Percentiles rank a stretch among this genome's conserved stretches.
Conservation (phyloP, 92 coral and sea anemone species). For the Phenganax marumi region DNA sequence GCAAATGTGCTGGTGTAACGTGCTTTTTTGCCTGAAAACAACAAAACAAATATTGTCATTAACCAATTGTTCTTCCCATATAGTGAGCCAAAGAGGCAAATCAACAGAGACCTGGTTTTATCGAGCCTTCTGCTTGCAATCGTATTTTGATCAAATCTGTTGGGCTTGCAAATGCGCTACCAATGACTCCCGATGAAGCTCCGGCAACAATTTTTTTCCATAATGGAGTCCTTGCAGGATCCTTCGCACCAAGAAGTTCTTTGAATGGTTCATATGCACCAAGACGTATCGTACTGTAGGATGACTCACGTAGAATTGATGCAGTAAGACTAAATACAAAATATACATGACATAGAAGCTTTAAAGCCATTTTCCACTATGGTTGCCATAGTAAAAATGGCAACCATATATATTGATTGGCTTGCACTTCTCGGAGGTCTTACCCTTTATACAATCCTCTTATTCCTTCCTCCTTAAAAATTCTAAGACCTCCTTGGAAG, state of each 20-base stretch:
- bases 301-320: slow-evolving; percentile 80
- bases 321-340: slow-evolving; percentile 66
- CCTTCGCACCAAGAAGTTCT: slow-evolving; percentile 75
- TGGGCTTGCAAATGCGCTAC: slow-evolving; percentile 91
- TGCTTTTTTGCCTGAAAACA: slow-evolving; percentile 44
- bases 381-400: not conserved
- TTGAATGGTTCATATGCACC: slow-evolving; percentile 96
- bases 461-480: slow-evolving; percentile 77
- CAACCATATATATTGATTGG: not conserved
- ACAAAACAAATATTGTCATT: not conserved
- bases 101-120: slow-evolving; percentile 33
- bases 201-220: slow-evolving; percentile 93
- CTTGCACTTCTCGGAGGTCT: slow-evolving; percentile 6
- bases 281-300: slow-evolving; percentile 91
- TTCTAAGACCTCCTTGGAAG: slow-evolving; percentile 67
- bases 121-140: slow-evolving; percentile 77
- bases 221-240: slow-evolving; percentile 82
- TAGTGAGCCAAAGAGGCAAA: not conserved
- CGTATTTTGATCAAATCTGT: slow-evolving; percentile 91
- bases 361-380: not conserved
- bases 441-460: slow-evolving; percentile 92
- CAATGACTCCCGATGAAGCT: slow-evolving; percentile 87
- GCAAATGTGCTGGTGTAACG: slow-evolving; percentile 71
- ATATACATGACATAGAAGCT: not conserved
- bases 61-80: not conserved